phyloP scores from a whole-genome alignment of 2,797 vertebrate species.

The Darevskia mixta region DNA sequence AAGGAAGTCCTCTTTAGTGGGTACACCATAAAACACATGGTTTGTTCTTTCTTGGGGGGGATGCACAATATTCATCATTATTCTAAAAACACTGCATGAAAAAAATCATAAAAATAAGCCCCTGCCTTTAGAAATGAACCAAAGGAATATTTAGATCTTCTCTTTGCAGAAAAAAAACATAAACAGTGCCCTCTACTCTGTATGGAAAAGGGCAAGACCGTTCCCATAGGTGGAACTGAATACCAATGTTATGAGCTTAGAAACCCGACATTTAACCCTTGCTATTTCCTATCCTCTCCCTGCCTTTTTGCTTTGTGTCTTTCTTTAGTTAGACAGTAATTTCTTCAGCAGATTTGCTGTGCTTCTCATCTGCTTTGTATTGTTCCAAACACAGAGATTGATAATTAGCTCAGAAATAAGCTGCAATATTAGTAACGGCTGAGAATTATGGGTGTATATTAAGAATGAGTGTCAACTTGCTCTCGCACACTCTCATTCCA shows the following conservation, averaged over 20 bases:
- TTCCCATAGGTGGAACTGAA: background rate
- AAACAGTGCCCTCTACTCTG: background rate
- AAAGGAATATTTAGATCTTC: too few species aligned
- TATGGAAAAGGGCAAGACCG: background rate
- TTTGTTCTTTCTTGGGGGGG: too few species aligned
- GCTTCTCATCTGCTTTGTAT: background rate
- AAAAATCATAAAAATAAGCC: background rate
- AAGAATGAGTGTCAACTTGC: background rate
- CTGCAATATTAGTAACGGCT: background rate
- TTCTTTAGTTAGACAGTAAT: background rate
- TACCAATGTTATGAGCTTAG: background rate
- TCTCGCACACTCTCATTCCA: slow-evolving; percentile 25
- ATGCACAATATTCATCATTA: background rate
- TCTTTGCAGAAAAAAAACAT: background rate
- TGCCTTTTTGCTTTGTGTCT: background rate
- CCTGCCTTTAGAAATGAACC: background rate
- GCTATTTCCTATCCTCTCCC: background rate
- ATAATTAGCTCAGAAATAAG: background rate
- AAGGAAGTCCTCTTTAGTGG: background rate
- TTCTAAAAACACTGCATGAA: background rate
- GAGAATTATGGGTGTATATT: background rate
- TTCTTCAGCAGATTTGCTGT: background rate
- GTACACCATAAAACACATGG: background rate
- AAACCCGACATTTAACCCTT: background rate
- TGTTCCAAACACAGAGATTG: background rate